phyloP scores from a whole-genome alignment of 2,113 vertebrate genomes.

The Aspidoscelis tigris region DNA sequence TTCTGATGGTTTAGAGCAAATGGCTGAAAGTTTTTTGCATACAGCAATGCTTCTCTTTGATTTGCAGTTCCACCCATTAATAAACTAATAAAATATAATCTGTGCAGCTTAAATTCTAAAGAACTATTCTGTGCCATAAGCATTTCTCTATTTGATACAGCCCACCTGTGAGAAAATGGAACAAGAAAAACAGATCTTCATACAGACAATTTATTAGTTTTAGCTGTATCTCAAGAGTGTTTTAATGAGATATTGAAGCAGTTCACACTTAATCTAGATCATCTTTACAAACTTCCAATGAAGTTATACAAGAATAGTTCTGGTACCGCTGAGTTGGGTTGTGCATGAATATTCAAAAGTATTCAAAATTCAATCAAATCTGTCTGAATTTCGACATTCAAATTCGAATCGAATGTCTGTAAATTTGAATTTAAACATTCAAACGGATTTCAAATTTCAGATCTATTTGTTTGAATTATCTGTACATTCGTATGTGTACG shows the following conservation, averaged over 20 bases:
- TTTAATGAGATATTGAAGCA: not conserved
- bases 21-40: conserved; percentile 87
- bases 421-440: too few species aligned
- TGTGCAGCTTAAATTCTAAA: conserved; percentile 85
- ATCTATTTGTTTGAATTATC: too few species aligned
- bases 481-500: too few species aligned
- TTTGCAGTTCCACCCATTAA: conserved; percentile 87
- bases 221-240: not conserved
- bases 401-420: too few species aligned
- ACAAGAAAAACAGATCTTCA: not conserved
- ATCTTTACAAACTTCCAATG: not conserved
- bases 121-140: conserved; percentile 89
- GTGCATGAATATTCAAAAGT: too few species aligned
- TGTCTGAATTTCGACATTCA: too few species aligned
- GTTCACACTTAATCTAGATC: not conserved
- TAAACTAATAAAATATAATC: conserved; percentile 86
- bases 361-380: too few species aligned
- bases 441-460: too few species aligned
- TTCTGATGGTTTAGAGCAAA: conserved; percentile 88
- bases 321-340: not conserved
- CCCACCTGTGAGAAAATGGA: conserved; percentile 77
- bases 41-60: conserved; percentile 85
- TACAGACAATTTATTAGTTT: not conserved
- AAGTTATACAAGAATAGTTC: not conserved
- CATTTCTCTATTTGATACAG: conserved; percentile 87